phyloP scores from a whole-genome alignment of 2,113 vertebrate species.

The Halcyon senegalensis region DNA sequence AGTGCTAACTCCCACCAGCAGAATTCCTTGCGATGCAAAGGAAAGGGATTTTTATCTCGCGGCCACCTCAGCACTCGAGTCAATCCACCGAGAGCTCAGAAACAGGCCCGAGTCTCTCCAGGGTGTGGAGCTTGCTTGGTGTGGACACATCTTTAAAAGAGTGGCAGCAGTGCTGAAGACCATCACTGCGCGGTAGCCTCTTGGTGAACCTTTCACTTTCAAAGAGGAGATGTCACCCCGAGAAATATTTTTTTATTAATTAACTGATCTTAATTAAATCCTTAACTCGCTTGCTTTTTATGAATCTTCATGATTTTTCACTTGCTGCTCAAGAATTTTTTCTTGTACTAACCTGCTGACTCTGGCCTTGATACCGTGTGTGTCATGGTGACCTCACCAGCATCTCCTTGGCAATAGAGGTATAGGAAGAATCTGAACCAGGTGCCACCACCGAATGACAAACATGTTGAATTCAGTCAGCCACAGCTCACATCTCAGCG shows the following conservation, averaged over 20 bases:
- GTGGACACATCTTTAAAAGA: neutral
- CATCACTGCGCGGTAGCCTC: neutral
- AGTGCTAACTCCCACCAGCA: neutral
- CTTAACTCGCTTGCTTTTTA: neutral
- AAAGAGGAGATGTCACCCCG: neutral
- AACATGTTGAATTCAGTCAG: neutral
- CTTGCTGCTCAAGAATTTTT: slow-evolving; percentile 7
- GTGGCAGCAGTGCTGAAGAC: neutral
- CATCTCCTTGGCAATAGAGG: neutral
- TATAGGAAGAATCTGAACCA: neutral
- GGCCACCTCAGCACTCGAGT: neutral
- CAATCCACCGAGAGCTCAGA: neutral
- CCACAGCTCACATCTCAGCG: neutral
- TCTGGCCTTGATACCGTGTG: neutral
- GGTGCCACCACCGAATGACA: neutral
- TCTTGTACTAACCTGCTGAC: slow-evolving; percentile 14
- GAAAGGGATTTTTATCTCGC: neutral
- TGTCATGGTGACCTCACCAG: neutral
- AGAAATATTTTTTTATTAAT: neutral
- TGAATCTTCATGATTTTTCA: neutral
- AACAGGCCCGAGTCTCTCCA: neutral
- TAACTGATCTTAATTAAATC: neutral
- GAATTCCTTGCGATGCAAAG: neutral
- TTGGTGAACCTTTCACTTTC: neutral
- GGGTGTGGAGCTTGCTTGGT: neutral